Conservation (phyloP, 2,888 invertebrate species). For the Monochamus alternatus region DNA sequence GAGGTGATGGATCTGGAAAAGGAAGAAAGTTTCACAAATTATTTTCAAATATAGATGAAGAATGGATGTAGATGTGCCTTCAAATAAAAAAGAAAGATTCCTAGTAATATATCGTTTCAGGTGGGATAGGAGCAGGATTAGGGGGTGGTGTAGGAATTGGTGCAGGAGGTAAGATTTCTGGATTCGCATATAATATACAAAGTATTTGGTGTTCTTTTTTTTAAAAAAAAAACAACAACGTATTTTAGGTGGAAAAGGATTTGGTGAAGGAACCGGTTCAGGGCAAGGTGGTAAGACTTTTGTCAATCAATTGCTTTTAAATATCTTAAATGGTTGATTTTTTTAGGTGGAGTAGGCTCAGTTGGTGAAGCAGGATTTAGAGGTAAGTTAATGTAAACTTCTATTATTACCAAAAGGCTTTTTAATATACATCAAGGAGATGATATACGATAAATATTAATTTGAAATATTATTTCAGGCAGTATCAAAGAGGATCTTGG, state of each 20-base stretch:
- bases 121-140: background rate
- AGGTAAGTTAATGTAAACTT: background rate
- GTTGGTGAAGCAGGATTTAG: background rate
- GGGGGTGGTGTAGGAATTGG: background rate
- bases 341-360: background rate
- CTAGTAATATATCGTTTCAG: background rate
- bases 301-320: background rate
- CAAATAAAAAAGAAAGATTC: no score
- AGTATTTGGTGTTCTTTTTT: no score
- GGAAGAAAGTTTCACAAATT: background rate
- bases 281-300: background rate
- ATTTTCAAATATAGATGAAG: no score
- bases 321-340: no score
- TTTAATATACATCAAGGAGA: no score
- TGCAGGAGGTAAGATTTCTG: no score
- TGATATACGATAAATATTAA: background rate
- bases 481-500: background rate
- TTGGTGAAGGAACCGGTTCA: background rate
- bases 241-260: background rate
- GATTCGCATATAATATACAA: no score
- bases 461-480: background rate
- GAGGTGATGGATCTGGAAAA: background rate
- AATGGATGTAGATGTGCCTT: no score
- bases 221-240: no score
- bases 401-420: background rate